phyloP scores from a whole-genome alignment of 2,113 vertebrate species.

The Pedetes capensis region DNA sequence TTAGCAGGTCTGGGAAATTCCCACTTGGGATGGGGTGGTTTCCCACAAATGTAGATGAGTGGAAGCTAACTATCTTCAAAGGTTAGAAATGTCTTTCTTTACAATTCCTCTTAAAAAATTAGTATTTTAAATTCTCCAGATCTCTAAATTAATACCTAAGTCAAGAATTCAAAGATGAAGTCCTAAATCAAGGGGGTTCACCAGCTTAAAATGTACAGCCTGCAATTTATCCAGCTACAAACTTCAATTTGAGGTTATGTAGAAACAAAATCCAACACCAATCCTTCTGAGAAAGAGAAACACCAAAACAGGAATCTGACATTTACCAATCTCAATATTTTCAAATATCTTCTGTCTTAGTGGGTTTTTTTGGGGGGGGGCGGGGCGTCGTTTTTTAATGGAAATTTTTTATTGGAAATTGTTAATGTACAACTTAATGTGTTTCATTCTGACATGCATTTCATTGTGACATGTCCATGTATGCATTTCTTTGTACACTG shows the following conservation, averaged over 20 bases:
- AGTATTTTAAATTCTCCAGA: conserved; percentile 14
- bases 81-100: background rate
- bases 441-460: too few relatives aligned
- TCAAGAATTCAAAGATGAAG: conserved; percentile 14
- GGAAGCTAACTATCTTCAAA: conserved; percentile 1
- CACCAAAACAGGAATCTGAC: background rate
- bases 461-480: too few relatives aligned
- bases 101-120: background rate
- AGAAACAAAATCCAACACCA: background rate
- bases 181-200: background rate
- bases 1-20: background rate
- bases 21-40: background rate
- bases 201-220: background rate
- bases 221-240: background rate
- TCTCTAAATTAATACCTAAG: background rate
- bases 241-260: background rate
- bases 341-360: background rate
- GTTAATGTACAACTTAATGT: too few relatives aligned
- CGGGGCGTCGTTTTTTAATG: too few relatives aligned
- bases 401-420: too few relatives aligned
- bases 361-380: too few relatives aligned
- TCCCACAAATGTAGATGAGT: background rate
- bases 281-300: background rate
- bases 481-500: too few relatives aligned
- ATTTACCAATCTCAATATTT: background rate